Percentiles rank a stretch among this genome's conserved stretches.
These are phyloP conservation scores for Hemicordylus capensis DNA, from an alignment of 2,113 vertebrate genomes.

Conservation along the genomic window DNA sequence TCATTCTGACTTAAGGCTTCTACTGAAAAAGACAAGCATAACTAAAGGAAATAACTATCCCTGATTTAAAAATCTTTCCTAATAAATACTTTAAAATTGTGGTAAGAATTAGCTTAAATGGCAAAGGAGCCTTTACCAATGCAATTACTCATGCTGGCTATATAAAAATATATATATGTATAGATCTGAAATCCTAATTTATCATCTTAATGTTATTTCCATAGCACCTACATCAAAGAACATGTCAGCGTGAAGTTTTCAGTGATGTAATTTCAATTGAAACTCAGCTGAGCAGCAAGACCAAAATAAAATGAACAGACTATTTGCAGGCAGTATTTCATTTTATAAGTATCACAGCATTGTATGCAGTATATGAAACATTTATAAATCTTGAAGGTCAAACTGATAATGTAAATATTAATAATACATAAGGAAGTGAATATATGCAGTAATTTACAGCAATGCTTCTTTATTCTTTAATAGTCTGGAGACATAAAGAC, in stretches of 20 bases:
- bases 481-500: constrained; percentile 83
- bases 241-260: constrained; percentile 76
- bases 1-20: constrained; percentile 42
- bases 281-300: constrained; percentile 74
- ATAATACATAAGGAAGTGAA: constrained; percentile 94
- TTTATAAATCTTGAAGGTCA: constrained; percentile 98
- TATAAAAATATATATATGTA: constrained; percentile 61
- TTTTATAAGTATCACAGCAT: constrained; percentile 82
- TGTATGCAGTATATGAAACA: constrained; percentile 89
- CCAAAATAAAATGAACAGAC: constrained; percentile 83
- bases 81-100: constrained; percentile 68
- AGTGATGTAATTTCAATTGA: constrained; percentile 76
- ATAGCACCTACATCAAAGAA: constrained; percentile 76
- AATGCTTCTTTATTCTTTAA: constrained; percentile 85
- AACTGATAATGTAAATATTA: constrained; percentile 99
- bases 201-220: constrained; percentile 79
- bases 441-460: constrained; percentile 87
- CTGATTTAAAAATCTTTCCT: constrained; percentile 68
- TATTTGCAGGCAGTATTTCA: constrained; percentile 85
- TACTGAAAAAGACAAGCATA: constrained; percentile 51
- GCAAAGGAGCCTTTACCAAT: constrained; percentile 64
- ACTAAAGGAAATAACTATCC: constrained; percentile 64
- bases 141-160: constrained; percentile 65
- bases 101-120: constrained; percentile 62
- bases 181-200: constrained; percentile 69